Percentiles rank a stretch among this genome's conserved stretches.
phyloP scores from a whole-genome alignment of 2,888 invertebrate species.

The Macrosiphum euphorbiae region DNA sequence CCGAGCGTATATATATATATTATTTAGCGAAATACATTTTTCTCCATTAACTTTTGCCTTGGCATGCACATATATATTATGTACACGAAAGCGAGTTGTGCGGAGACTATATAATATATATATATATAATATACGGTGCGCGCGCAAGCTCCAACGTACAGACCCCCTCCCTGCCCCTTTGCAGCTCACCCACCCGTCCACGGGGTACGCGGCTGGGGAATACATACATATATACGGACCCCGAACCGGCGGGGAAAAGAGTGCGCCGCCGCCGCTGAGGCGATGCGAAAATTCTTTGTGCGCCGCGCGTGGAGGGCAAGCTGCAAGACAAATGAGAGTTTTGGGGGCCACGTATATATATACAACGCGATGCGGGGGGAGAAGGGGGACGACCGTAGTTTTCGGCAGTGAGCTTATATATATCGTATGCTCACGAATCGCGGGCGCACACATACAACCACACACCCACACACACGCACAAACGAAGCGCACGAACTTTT shows the following conservation, averaged over 20 bases:
- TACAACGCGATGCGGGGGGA: neutral
- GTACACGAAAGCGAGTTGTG: neutral
- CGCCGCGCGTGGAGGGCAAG: neutral
- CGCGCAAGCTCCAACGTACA: neutral
- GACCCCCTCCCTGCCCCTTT: neutral
- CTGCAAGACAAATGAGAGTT: constrained; percentile 50
- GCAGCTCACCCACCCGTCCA: neutral
- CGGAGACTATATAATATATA: neutral
- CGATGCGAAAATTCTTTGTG: constrained; percentile 37
- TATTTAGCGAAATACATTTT: neutral
- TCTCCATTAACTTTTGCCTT: constrained; percentile 7
- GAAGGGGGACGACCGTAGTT: neutral
- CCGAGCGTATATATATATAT: neutral
- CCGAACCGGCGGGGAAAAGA: neutral
- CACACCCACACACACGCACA: neutral
- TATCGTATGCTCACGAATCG: neutral
- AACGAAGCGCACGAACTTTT: constrained; percentile 49
- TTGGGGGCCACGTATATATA: constrained; percentile 22
- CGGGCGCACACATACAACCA: neutral
- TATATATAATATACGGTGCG: neutral
- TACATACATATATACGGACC: neutral
- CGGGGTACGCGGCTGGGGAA: neutral
- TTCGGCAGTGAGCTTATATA: constrained; percentile 30
- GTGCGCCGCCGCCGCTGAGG: constrained; percentile 38
- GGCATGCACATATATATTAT: neutral